Base-by-base conservation (phyloP, 2,888 invertebrate genomes). In the Caenorhabditis afra region DNA sequence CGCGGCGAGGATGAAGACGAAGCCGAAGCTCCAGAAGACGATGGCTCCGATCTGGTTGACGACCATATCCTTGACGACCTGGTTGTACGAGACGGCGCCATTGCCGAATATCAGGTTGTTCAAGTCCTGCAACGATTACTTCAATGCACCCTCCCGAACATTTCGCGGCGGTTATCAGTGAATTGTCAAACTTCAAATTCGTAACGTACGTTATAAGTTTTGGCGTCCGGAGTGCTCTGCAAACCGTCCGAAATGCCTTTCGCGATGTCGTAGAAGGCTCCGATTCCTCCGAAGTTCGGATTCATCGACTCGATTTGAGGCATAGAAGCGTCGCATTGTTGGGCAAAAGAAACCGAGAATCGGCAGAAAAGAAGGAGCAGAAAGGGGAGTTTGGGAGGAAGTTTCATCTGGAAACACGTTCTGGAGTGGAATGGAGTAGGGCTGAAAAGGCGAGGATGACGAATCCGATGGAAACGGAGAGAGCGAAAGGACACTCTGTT, bases 181-280 rank as follows among this genome's bases (percentile, higher is more conserved):
- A 3, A 29, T 7, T 29, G 3, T 29, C 29, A 29, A 44, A 14
- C 12, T 8, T 18, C 12, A 18, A 47, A 16, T 35, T 62, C 16
- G n/a, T 16, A 62, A 68, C 77, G 44, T 58, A 79, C 78, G 23
- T 79, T 64, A 57, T 73, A 79, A 12, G 79, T 80, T 35, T 77
- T 66, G 23, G 71, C 50, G 53, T 65, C 29, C 18, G 81, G 71
- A 29, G 73, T 65, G 49, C 70, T 78, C 70, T 83, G 83, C 39
- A 83, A 23, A 11, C 83, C 83, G 58, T 83, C 80, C 39, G 81
- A 70, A 20, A 83, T 83, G 12, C 81, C 81, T 41, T 81, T 81
- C 8, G 81, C 73, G n/a, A 83, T 83, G 14, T 23, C 22, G 50
- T 83, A 83, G 44, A 83, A 83, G n/a, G 55, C 53, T 37, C 52